Evolutionary conservation across 2,888 invertebrate species (phyloP).

Genomic region (Acanthosoma haemorrhoidale): DNA sequence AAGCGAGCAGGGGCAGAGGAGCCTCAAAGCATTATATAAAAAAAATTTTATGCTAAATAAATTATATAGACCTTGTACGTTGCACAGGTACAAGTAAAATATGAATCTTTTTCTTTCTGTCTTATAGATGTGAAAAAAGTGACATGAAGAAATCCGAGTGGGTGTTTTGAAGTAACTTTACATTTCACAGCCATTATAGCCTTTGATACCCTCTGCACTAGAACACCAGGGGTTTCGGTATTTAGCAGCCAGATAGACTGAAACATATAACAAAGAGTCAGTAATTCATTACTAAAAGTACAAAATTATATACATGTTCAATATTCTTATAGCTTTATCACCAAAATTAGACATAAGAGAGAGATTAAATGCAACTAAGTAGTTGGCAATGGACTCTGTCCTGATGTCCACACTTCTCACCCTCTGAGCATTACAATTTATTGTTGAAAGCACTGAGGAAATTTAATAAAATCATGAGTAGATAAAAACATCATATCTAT

Average conservation of each 20-base stretch:
- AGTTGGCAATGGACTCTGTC: background rate
- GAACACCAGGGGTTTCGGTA: constrained; percentile 56
- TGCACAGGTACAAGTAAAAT: constrained; percentile 52
- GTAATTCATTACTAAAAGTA: background rate
- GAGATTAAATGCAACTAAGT: background rate
- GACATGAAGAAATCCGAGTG: constrained; percentile 65
- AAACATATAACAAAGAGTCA: constrained; percentile 44
- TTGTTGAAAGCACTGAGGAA: too few relatives aligned
- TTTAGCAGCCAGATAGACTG: constrained; percentile 57
- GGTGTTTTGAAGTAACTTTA: constrained; percentile 59
- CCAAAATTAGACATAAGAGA: background rate
- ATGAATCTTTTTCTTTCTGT: constrained; percentile 51
- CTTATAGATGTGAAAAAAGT: constrained; percentile 52
- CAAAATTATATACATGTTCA: background rate
- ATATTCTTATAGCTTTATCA: background rate
- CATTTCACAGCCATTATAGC: constrained; percentile 67
- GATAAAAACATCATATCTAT: too few relatives aligned
- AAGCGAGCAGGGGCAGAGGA: too few relatives aligned
- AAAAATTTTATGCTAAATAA: too few relatives aligned
- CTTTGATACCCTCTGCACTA: constrained; percentile 65
- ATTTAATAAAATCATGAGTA: too few relatives aligned
- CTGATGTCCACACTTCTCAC: too few relatives aligned
- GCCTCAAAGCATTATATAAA: too few relatives aligned
- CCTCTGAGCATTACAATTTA: too few relatives aligned
- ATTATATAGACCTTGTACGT: constrained; percentile 7